Base-by-base conservation (phyloP, 2,113 vertebrate genomes). In the Noctilio leporinus region DNA sequence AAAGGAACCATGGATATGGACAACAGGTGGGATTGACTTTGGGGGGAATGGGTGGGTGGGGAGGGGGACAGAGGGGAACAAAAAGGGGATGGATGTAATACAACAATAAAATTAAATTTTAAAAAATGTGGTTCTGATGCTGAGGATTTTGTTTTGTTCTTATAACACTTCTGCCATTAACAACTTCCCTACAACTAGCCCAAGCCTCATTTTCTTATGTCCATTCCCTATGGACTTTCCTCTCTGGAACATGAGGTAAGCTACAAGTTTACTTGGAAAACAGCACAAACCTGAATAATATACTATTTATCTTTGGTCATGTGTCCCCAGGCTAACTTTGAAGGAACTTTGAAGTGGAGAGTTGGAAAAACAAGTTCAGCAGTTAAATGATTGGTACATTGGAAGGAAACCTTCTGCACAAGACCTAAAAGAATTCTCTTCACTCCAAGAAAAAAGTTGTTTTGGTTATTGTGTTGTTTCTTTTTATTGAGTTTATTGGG, bases 301-400 rank as follows among this genome's bases (percentile, higher is more conserved):
- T 17, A 65, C 11, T 88, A 10, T 62, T 97, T 89, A 78, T 81
- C 49, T 80, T 70, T 35, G 75, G 14, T 84, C 47, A 80, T 59
- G 55, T 90, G 33, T 73, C 57, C 91, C 75, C 20, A 59, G 38
- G 67, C 47, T 86, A 16, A 81, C 59, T 86, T 91, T 51, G 77
- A 78, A 22, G 75, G 40, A 94, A 70, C 38, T 53, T 84, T 33
- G 45, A 91, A 65, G 16, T 43, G 49, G 67, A 57, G 47, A 96
- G 59, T 73, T 96, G 86, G 92, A 91, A 85, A 97, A 96, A 95
- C 89, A 91, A 94, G 86, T 94, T 86, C 12, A 72, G 35, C 83
- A 95, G 53, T 81, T 93, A 80, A 88, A 45, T 40, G 65, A 30
- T 15, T 76, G 20, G 82, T 38, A 75, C 84, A 88, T 65, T 76